Percentiles rank a stretch among this genome's conserved stretches.
Evolutionary conservation across 1,140 invertebrate species (phyloP).

Genomic region (Listronotus bonariensis): DNA sequence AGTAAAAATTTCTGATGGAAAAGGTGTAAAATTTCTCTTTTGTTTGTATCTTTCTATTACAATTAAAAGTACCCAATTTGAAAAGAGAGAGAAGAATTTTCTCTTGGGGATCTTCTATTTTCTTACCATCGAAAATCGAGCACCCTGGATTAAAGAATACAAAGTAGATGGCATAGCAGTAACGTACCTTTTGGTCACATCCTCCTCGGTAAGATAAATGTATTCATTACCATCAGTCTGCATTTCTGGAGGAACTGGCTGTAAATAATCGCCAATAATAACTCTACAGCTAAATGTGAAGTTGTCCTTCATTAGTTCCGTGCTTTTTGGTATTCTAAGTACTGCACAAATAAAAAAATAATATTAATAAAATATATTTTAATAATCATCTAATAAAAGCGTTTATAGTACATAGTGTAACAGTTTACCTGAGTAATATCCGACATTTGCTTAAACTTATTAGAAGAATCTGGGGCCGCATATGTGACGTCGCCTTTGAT

Average conservation of each 20-base stretch:
- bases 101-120: too few species aligned
- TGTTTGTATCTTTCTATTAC: too few species aligned
- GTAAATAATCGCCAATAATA: conserved; percentile 87
- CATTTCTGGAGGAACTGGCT: conserved; percentile 64
- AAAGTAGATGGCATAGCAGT: neutral
- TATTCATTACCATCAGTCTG: conserved; percentile 61
- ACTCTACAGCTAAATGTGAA: conserved; percentile 90
- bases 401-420: too few species aligned
- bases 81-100: too few species aligned
- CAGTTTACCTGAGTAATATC: conserved; percentile 71
- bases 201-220: conserved; percentile 65
- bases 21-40: too few species aligned
- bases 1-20: too few species aligned
- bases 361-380: conserved; percentile 2
- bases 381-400: too few species aligned
- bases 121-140: too few species aligned
- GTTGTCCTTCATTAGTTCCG: conserved; percentile 80
- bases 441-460: conserved; percentile 73
- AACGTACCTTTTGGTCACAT: conserved; percentile 64
- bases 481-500: conserved; percentile 89
- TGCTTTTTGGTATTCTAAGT: conserved; percentile 75
- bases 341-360: conserved; percentile 60
- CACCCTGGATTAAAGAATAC: neutral
- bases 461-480: conserved; percentile 80
- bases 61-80: too few species aligned